Percentiles rank a stretch among this genome's conserved stretches.
phyloP scores from a whole-genome alignment of 2,797 vertebrate species.

The Limnodromus scolopaceus region DNA sequence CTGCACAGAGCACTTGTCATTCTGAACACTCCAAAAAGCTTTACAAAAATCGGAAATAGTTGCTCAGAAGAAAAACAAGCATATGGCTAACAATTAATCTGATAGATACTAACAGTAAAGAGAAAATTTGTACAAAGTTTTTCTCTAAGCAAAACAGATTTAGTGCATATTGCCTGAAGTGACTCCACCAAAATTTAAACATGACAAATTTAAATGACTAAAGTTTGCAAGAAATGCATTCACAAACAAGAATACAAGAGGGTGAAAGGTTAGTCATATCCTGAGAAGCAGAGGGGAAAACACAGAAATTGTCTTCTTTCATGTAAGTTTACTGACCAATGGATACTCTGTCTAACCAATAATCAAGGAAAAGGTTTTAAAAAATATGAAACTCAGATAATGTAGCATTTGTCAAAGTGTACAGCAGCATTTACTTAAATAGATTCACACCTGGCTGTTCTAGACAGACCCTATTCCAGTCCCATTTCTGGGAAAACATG shows the following conservation, averaged over 20 bases:
- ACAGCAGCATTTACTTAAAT: not conserved
- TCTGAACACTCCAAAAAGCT: not conserved
- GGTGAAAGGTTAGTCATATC: not conserved
- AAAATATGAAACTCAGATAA: not conserved
- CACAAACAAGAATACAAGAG: not conserved
- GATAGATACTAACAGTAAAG: not conserved
- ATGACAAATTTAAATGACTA: not conserved
- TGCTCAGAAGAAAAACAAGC: not conserved
- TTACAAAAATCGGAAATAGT: not conserved
- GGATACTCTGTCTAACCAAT: not conserved
- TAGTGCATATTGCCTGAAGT: not conserved
- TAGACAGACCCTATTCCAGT: not conserved
- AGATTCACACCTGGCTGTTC: not conserved
- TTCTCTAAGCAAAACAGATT: not conserved
- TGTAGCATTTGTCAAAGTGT: not conserved
- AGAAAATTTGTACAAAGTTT: not conserved
- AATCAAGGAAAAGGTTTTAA: not conserved
- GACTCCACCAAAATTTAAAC: not conserved
- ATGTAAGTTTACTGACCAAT: not conserved
- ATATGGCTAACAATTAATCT: not conserved
- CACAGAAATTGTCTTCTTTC: not conserved
- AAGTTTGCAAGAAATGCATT: not conserved
- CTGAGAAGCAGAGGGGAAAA: fast-evolving
- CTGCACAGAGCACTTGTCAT: not conserved
- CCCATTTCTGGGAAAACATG: not conserved